A percentile compares a stretch with the other conserved stretches of the same genome.
Conservation (phyloP, 2,797 vertebrate genomes). For the Rhinatrema bivittatum region DNA sequence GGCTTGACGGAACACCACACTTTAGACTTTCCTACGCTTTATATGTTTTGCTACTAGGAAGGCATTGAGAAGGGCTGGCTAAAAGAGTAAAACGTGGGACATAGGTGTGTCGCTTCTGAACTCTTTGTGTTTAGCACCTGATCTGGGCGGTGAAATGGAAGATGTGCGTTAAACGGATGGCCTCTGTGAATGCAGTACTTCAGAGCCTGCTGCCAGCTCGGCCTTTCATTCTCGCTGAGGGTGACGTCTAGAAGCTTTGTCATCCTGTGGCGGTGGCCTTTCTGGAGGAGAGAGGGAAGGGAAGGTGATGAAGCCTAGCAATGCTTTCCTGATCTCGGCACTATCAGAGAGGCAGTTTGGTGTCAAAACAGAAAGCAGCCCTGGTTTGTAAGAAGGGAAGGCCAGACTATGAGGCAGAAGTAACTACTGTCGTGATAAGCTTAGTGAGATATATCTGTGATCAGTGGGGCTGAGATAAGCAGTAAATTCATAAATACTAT, state of each 20-base stretch:
- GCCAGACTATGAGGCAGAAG: constrained; percentile 33
- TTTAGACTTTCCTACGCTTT: too few relatives aligned
- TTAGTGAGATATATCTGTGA: constrained; percentile 40
- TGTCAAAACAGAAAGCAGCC: constrained; percentile 26
- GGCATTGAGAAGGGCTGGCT: too few relatives aligned
- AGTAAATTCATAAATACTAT: constrained; percentile 44
- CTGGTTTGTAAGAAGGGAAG: constrained; percentile 19
- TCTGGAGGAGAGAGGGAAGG: too few relatives aligned
- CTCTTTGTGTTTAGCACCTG: too few relatives aligned
- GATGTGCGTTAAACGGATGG: too few relatives aligned
- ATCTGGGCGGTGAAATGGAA: too few relatives aligned
- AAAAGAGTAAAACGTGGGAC: too few relatives aligned
- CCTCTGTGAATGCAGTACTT: too few relatives aligned
- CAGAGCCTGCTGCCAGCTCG: not conserved
- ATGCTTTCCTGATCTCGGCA: constrained; percentile 28
- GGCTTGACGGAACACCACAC: too few relatives aligned
- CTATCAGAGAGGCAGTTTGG: constrained; percentile 42
- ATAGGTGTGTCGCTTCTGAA: too few relatives aligned
- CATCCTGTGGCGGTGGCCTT: accelerated
- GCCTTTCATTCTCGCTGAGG: not conserved
- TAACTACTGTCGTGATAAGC: constrained; percentile 41
- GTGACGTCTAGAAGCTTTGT: not conserved
- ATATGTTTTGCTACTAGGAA: too few relatives aligned
- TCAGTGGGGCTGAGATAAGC: constrained; percentile 34
- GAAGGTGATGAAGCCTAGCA: constrained; percentile 2